These are phyloP conservation scores for Toxonevra muliebris DNA, from an alignment of 2,888 invertebrate genomes.

Conservation along the genomic window DNA sequence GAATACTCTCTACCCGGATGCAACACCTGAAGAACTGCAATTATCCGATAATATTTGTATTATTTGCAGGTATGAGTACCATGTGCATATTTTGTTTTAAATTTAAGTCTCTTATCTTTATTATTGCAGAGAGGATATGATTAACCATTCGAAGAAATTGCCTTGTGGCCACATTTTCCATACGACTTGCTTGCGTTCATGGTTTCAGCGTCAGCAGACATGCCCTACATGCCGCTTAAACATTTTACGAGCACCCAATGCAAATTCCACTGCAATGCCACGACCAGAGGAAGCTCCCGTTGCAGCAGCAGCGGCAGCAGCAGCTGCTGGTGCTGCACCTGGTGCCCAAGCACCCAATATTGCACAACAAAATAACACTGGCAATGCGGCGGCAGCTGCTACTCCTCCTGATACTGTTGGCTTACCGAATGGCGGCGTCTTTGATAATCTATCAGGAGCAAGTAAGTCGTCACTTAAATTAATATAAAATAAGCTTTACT, in stretches of 20 bases:
- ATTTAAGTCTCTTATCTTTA: not conserved
- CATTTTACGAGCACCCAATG: constrained; percentile 70
- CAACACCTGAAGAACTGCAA: constrained; percentile 89
- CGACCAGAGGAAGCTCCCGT: constrained; percentile 47
- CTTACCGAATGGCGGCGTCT: constrained; percentile 35
- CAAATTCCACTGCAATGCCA: constrained; percentile 52
- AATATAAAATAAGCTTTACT: not conserved
- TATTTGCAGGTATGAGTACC: constrained; percentile 78
- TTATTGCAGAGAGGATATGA: constrained; percentile 72
- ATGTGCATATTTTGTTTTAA: not conserved
- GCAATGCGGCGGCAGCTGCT: constrained; percentile 15
- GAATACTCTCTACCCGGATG: constrained; percentile 98
- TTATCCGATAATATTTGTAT: constrained; percentile 98
- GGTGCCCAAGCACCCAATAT: constrained; percentile 18
- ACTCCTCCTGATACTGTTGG: constrained; percentile 34
- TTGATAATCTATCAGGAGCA: constrained; percentile 32
- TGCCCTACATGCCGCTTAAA: constrained; percentile 98
- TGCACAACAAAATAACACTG: constrained; percentile 3
- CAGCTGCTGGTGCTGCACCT: constrained; percentile 38
- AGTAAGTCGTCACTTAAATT: constrained; percentile 20
- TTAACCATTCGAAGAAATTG: constrained; percentile 87
- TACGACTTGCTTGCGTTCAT: constrained; percentile 94
- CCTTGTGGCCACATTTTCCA: constrained; percentile 99
- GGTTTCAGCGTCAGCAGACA: constrained; percentile 99
- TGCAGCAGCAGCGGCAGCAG: constrained; percentile 43